Percentiles rank a stretch among this genome's conserved stretches.
phyloP scores from a whole-genome alignment of 2,113 vertebrate genomes.

The Albula goreensis region DNA sequence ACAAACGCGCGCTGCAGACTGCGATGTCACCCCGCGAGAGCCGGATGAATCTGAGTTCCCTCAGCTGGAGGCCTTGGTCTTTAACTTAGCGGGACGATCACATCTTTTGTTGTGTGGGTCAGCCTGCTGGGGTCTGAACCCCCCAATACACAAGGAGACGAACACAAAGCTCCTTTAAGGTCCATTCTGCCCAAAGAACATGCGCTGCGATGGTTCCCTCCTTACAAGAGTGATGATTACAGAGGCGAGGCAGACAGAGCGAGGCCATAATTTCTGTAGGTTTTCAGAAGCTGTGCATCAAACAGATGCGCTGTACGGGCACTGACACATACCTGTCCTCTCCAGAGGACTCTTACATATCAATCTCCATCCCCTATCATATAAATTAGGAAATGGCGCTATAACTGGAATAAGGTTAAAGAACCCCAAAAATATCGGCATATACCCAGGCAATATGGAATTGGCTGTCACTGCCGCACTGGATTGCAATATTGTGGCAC shows the following conservation, averaged over 20 bases:
- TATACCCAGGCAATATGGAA: background rate
- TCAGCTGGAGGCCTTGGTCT: too few relatives aligned
- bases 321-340: background rate
- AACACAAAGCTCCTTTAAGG: too few relatives aligned
- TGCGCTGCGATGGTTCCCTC: too few relatives aligned
- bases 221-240: background rate
- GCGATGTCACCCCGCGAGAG: too few relatives aligned
- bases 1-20: too few relatives aligned
- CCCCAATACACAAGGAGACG: too few relatives aligned
- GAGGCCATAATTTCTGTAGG: background rate
- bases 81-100: too few relatives aligned
- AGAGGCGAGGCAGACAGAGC: background rate
- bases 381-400: background rate
- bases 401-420: background rate
- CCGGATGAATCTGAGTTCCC: too few relatives aligned
- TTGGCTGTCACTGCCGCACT: background rate
- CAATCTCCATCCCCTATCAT: background rate
- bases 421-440: background rate
- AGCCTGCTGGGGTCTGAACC: too few relatives aligned
- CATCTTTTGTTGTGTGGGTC: too few relatives aligned
- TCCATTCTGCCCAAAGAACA: too few relatives aligned
- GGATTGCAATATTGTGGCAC: background rate
- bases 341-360: too few relatives aligned
- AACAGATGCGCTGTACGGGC: background rate
- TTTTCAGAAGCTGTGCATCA: background rate